Evolutionary conservation across 2,888 invertebrate genomes (phyloP).

Genomic region (Tachystola acroxantha): DNA sequence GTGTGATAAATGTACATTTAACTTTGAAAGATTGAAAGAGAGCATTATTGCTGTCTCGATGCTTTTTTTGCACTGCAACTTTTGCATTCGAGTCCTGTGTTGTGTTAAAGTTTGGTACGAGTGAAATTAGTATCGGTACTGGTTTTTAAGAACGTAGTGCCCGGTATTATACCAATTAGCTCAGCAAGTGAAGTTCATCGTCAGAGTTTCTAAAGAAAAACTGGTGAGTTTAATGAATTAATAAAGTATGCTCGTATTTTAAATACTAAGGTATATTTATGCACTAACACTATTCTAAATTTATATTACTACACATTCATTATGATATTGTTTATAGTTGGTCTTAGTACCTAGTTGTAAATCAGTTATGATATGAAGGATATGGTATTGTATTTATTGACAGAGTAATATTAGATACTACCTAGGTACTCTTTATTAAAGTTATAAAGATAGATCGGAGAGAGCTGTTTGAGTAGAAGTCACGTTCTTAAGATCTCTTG

Average conservation of each 20-base stretch:
- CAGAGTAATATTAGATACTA: too few relatives aligned
- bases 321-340: too few relatives aligned
- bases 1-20: slow-evolving; percentile 12
- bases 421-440: slow-evolving; percentile 3
- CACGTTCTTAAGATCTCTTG: slow-evolving; percentile 18
- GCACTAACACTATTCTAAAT: too few relatives aligned
- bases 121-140: slow-evolving; percentile 52
- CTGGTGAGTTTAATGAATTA: slow-evolving; percentile 48
- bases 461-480: slow-evolving; percentile 20
- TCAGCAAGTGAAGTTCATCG: slow-evolving; percentile 53
- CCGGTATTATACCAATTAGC: slow-evolving; percentile 39
- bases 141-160: slow-evolving; percentile 31
- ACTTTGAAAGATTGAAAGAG: slow-evolving; percentile 11
- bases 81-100: slow-evolving; percentile 36
- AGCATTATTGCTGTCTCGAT: slow-evolving; percentile 13
- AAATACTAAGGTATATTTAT: too few relatives aligned
- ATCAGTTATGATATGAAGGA: too few relatives aligned
- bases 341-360: too few relatives aligned
- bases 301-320: too few relatives aligned
- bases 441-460: slow-evolving; percentile 17
- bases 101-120: slow-evolving; percentile 33
- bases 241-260: too few relatives aligned
- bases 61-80: slow-evolving; percentile 36
- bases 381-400: too few relatives aligned
- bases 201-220: slow-evolving; percentile 49